Evolutionary conservation across 2,797 vertebrate genomes (phyloP).

Genomic region (Aythya fuligula): DNA sequence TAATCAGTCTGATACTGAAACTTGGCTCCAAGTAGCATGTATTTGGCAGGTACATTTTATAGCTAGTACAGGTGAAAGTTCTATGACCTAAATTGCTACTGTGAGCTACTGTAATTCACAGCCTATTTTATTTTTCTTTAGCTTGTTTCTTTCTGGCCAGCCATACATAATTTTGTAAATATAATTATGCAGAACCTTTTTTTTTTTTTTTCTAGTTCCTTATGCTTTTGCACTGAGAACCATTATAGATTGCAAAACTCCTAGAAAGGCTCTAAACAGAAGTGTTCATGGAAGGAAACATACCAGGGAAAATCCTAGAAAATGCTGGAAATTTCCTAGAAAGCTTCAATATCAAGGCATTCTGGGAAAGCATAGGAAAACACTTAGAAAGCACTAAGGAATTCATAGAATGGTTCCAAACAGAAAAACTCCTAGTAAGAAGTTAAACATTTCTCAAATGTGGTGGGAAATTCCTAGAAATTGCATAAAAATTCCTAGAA

Average conservation of each 20-base stretch:
- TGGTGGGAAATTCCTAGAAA: neutral
- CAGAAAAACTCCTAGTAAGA: neutral
- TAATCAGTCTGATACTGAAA: constrained; percentile 55
- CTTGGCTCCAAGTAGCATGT: constrained; percentile 32
- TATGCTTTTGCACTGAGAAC: neutral
- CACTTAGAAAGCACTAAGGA: neutral
- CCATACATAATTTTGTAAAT: neutral
- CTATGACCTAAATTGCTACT: neutral
- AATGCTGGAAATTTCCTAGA: neutral
- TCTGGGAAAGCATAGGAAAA: neutral
- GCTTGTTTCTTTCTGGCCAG: neutral
- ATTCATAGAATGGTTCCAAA: neutral
- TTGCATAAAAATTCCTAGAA: neutral
- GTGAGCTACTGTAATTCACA: neutral
- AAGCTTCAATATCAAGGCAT: neutral
- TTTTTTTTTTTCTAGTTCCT: neutral
- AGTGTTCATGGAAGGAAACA: neutral
- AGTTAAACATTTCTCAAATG: neutral
- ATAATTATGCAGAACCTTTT: neutral
- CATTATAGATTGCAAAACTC: neutral
- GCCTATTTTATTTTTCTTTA: neutral
- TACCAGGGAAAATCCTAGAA: neutral
- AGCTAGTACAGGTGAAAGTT: constrained; percentile 34
- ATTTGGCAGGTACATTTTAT: constrained; percentile 42
- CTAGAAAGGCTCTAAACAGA: neutral